These are phyloP conservation scores for Acanthopagrus latus DNA, from an alignment of 2,797 vertebrate genomes.

Conservation along the genomic window DNA sequence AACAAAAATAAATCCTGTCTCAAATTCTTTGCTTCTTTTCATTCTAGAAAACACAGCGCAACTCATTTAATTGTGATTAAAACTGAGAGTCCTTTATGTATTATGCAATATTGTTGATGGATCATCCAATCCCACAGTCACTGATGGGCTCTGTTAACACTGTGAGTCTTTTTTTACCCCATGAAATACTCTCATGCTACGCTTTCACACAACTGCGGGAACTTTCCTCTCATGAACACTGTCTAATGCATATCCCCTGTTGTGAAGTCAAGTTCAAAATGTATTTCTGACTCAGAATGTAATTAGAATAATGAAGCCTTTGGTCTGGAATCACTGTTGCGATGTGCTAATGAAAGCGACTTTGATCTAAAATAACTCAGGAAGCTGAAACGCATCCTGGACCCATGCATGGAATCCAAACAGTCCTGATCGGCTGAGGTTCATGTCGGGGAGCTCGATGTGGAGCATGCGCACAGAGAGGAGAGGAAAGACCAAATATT, in stretches of 20 bases:
- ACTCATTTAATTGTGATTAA: not conserved
- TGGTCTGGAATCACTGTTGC: constrained; percentile 66
- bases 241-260: constrained; percentile 34
- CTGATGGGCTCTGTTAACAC: constrained; percentile 6
- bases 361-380: constrained; percentile 79
- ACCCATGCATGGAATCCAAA: constrained; percentile 52
- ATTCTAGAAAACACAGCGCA: not conserved
- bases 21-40: not conserved
- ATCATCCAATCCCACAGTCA: constrained; percentile 19
- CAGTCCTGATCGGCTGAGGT: constrained; percentile 27
- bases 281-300: constrained; percentile 71
- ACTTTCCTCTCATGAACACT: constrained; percentile 11
- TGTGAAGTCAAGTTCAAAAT: constrained; percentile 55
- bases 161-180: not conserved
- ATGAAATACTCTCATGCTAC: constrained; percentile 12
- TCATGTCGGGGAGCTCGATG: constrained; percentile 14
- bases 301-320: constrained; percentile 75
- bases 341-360: constrained; percentile 77
- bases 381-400: constrained; percentile 47
- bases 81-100: not conserved
- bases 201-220: constrained; percentile 10
- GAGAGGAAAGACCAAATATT: not conserved
- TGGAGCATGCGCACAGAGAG: not conserved
- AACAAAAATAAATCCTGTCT: too few species aligned
- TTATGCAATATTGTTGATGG: not conserved